A percentile compares a stretch with the other conserved stretches of the same genome.
phyloP scores from a whole-genome alignment of 1,140 invertebrate species.

The Aleiodes sp. region DNA sequence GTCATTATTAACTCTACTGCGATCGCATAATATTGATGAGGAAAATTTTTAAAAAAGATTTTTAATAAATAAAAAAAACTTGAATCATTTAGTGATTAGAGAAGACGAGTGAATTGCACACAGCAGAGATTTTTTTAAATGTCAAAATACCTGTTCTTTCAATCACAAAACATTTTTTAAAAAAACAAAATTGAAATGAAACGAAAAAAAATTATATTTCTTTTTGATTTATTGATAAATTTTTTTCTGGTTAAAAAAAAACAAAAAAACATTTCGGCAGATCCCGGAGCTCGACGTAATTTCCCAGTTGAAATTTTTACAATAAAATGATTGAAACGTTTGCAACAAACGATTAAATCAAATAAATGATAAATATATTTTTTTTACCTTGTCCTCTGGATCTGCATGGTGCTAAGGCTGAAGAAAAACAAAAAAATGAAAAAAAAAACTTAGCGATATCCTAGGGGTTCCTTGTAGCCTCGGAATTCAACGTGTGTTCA shows the following conservation, averaged over 20 bases:
- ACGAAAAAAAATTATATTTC: neutral
- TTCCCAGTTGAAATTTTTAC: neutral
- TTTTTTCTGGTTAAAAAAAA: neutral
- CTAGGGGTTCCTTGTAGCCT: neutral
- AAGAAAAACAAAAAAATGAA: neutral
- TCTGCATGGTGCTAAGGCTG: slow-evolving; percentile 14
- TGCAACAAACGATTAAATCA: neutral
- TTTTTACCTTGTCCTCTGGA: slow-evolving; percentile 12
- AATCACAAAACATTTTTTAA: neutral
- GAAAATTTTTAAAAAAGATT: slow-evolving; percentile 5
- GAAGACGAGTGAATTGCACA: neutral
- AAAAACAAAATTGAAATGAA: neutral
- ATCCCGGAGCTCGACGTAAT: slow-evolving; percentile 3
- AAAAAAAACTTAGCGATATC: neutral
- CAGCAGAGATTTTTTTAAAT: neutral
- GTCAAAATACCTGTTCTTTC: neutral
- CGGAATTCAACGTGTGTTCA: neutral
- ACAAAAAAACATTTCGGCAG: slow-evolving; percentile 1
- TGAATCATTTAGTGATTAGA: neutral
- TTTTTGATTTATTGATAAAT: no score
- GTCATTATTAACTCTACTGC: slow-evolving; percentile 41
- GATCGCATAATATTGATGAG: slow-evolving; percentile 56
- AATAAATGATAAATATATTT: slow-evolving; percentile 4
- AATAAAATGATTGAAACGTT: neutral
- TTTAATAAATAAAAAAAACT: slow-evolving; percentile 10